phyloP scores from a whole-genome alignment of 2,888 invertebrate genomes.

The Papilio gigon region DNA sequence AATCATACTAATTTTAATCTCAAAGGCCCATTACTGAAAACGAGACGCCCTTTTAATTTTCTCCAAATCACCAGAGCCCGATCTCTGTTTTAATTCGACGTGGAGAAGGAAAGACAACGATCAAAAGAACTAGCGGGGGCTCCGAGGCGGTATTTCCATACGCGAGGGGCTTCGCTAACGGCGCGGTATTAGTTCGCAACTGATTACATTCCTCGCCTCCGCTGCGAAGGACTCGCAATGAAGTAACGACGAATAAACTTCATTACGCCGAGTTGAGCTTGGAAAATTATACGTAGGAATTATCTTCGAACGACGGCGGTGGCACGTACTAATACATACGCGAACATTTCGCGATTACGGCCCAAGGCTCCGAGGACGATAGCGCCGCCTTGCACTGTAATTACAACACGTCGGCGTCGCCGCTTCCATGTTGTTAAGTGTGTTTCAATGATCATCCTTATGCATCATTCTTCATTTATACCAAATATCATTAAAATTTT shows the following conservation, averaged over 20 bases:
- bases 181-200: slow-evolving; percentile 80
- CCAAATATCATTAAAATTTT: slow-evolving; percentile 43
- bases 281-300: slow-evolving; percentile 81
- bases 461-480: slow-evolving; percentile 44
- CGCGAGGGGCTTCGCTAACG: slow-evolving; percentile 74
- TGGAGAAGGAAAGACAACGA: slow-evolving; percentile 74
- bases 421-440: slow-evolving; percentile 48
- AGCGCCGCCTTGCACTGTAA: slow-evolving; percentile 42
- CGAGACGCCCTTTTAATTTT: slow-evolving; percentile 78
- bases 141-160: slow-evolving; percentile 80
- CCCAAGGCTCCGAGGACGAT: slow-evolving; percentile 42
- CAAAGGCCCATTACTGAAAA: slow-evolving; percentile 71
- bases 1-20: slow-evolving; percentile 77
- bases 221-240: slow-evolving; percentile 77
- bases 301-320: slow-evolving; percentile 73
- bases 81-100: slow-evolving; percentile 78
- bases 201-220: slow-evolving; percentile 79
- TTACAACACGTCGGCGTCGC: slow-evolving; percentile 67
- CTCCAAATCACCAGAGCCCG: slow-evolving; percentile 71
- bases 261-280: slow-evolving; percentile 80
- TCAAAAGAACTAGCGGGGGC: slow-evolving; percentile 80
- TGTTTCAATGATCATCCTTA: slow-evolving; percentile 35
- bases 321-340: slow-evolving; percentile 62
- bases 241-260: slow-evolving; percentile 81
- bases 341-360: slow-evolving; percentile 46